Conservation (phyloP, 2,888 invertebrate genomes). For the Agrochola lota region DNA sequence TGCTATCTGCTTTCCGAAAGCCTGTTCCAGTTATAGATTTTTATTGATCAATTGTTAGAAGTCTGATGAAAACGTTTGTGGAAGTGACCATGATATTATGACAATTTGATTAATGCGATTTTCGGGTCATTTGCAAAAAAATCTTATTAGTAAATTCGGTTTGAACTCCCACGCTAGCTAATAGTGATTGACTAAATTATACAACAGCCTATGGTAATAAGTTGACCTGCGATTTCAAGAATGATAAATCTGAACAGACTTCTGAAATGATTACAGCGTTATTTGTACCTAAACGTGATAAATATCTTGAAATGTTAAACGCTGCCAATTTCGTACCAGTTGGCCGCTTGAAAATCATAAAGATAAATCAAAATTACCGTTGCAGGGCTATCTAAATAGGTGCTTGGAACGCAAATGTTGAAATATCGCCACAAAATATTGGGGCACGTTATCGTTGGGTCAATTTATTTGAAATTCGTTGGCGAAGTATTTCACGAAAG, state of each 20-base stretch:
- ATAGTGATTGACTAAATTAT: background rate
- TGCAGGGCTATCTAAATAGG: conserved; percentile 49
- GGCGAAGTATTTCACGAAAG: conserved; percentile 18
- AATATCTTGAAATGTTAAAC: conserved; percentile 28
- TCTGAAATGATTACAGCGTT: background rate
- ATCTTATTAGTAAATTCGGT: background rate
- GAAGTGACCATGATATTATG: background rate
- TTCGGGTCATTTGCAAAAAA: background rate
- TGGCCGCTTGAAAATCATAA: conserved; percentile 42
- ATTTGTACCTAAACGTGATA: conserved; percentile 21
- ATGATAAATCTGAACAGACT: background rate
- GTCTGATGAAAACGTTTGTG: background rate
- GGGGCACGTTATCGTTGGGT: conserved; percentile 32
- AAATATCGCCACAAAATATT: conserved; percentile 49
- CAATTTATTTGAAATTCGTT: conserved; percentile 40
- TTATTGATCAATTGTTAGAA: background rate
- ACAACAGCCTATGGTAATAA: background rate
- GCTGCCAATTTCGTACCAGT: conserved; percentile 50
- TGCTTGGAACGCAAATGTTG: conserved; percentile 34
- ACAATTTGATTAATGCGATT: background rate
- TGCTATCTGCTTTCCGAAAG: background rate
- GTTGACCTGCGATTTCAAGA: background rate
- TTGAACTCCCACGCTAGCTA: no score
- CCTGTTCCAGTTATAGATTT: background rate
- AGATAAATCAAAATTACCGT: conserved; percentile 59